Evolutionary conservation across 2,797 vertebrate species (phyloP).

Genomic region (Diglossa cyanea): DNA sequence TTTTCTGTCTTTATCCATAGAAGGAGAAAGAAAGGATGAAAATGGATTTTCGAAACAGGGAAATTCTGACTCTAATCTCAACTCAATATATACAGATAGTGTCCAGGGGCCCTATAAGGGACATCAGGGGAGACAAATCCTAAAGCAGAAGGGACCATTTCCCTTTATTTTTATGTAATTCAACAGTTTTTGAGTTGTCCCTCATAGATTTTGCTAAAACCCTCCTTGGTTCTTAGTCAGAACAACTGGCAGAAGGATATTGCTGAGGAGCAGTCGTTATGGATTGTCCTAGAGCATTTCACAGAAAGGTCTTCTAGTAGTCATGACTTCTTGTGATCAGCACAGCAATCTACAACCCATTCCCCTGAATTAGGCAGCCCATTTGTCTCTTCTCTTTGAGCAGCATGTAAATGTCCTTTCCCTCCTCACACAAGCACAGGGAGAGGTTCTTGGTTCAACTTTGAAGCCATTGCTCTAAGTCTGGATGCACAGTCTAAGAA

Average conservation of each 20-base stretch:
- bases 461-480: not conserved
- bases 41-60: not conserved
- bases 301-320: not conserved
- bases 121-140: not conserved
- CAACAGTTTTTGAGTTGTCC: not conserved
- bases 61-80: not conserved
- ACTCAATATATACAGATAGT: not conserved
- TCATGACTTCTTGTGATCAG: not conserved
- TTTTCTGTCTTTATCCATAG: not conserved
- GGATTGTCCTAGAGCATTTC: not conserved
- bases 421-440: not conserved
- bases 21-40: not conserved
- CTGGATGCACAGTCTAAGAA: not conserved
- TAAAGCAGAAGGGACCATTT: not conserved
- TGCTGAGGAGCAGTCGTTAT: not conserved
- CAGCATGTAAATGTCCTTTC: not conserved
- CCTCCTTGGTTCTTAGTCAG: not conserved
- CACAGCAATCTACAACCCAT: not conserved
- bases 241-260: not conserved
- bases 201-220: not conserved
- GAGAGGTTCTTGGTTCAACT: not conserved
- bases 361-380: not conserved
- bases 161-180: not conserved
- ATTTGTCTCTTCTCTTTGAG: not conserved
- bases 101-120: not conserved